These are phyloP conservation scores for Notothenia coriiceps DNA, from an alignment of 2,113 vertebrate species.

Conservation along the genomic window DNA sequence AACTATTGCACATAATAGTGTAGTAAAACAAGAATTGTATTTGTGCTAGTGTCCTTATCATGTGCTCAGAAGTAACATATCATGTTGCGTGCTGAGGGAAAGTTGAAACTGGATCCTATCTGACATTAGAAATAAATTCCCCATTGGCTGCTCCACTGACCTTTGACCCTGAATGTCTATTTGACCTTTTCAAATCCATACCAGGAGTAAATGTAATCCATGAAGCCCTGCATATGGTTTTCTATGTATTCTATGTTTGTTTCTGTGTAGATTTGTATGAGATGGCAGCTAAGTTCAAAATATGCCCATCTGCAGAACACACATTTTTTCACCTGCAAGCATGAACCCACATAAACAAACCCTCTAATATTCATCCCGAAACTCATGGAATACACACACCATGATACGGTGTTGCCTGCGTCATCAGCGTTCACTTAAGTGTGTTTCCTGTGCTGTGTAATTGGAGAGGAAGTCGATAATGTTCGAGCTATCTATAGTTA, in stretches of 20 bases:
- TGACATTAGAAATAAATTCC: slow-evolving; percentile 39
- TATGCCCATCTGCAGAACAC: slow-evolving; percentile 11
- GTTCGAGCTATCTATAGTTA: slow-evolving; percentile 55
- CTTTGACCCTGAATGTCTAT: slow-evolving; percentile 43
- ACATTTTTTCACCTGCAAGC: not conserved
- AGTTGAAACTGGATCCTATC: slow-evolving; percentile 32
- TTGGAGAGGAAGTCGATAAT: slow-evolving; percentile 70
- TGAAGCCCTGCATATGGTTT: not conserved
- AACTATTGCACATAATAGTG: not conserved
- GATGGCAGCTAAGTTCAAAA: not conserved
- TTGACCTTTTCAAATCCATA: slow-evolving; percentile 33
- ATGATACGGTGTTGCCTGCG: slow-evolving; percentile 51
- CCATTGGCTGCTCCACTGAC: slow-evolving; percentile 26
- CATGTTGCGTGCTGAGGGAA: slow-evolving; percentile 5
- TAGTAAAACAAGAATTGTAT: not conserved
- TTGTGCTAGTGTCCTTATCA: slow-evolving; percentile 3
- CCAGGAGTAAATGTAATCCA: slow-evolving; percentile 5
- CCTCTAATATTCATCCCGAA: not conserved
- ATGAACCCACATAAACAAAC: not conserved
- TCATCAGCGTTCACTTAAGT: slow-evolving; percentile 50
- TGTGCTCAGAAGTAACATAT: slow-evolving; percentile 18
- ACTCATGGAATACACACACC: slow-evolving; percentile 11
- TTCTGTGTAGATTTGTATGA: not conserved
- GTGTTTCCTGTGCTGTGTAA: slow-evolving; percentile 58
- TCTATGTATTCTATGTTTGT: not conserved